Conservation (phyloP, 1,140 invertebrate species). For the Zaprionus tsacasi region DNA sequence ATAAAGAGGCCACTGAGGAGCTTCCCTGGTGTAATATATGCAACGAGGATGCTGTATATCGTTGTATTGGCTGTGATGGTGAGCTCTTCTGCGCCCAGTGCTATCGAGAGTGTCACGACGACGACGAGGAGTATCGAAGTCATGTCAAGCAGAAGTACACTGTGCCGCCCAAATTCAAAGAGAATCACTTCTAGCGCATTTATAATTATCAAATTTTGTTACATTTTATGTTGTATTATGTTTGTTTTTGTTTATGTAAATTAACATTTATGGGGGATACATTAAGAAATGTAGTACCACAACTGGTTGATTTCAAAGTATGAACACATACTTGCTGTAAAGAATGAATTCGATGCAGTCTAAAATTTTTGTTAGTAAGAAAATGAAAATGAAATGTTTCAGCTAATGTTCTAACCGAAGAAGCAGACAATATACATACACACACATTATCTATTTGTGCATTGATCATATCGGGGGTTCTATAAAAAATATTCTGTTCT, state of each 20-base stretch:
- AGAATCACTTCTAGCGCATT: slow-evolving; percentile 69
- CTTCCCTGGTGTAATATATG: slow-evolving; percentile 92
- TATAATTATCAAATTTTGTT: slow-evolving; percentile 19
- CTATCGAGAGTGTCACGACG: slow-evolving; percentile 86
- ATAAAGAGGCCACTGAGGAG: slow-evolving; percentile 85
- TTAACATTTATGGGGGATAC: slow-evolving; percentile 4
- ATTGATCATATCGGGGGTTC: background rate
- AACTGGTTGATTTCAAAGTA: slow-evolving; percentile 16
- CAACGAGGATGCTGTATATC: slow-evolving; percentile 89
- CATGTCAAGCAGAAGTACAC: slow-evolving; percentile 71
- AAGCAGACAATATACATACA: background rate
- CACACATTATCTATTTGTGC: background rate
- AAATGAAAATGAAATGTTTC: background rate
- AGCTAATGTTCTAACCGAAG: background rate
- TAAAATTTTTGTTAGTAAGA: background rate
- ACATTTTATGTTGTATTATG: slow-evolving; percentile 15
- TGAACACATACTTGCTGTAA: slow-evolving; percentile 8
- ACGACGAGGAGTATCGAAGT: slow-evolving; percentile 79
- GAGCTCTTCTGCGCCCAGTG: slow-evolving; percentile 90
- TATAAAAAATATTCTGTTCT: background rate
- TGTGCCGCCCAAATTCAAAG: slow-evolving; percentile 73
- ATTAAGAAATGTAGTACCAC: slow-evolving; percentile 21
- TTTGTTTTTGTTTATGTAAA: slow-evolving; percentile 14
- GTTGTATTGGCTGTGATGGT: slow-evolving; percentile 89
- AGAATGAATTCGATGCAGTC: background rate